A percentile compares a stretch with the other conserved stretches of the same genome.
phyloP scores from a whole-genome alignment of 2,888 invertebrate species.

The Troides helena region DNA sequence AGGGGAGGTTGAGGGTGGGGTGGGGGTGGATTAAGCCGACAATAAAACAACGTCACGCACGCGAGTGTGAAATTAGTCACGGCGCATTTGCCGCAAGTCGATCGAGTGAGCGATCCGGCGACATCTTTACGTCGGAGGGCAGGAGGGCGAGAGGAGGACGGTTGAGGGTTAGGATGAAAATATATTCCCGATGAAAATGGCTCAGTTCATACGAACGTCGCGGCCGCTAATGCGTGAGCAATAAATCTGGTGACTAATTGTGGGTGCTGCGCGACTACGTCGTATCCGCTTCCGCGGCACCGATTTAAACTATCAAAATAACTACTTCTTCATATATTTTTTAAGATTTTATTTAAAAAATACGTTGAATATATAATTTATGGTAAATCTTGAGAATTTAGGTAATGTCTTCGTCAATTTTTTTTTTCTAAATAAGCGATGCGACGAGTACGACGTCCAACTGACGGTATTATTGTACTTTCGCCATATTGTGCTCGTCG shows the following conservation, averaged over 20 bases:
- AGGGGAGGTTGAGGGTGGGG: not conserved
- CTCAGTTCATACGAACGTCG: not conserved
- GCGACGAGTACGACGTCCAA: too few species aligned
- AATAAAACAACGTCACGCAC: conserved; percentile 64
- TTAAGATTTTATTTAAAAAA: not conserved
- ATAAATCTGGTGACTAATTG: conserved; percentile 25
- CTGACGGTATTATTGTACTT: too few species aligned
- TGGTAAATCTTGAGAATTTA: too few species aligned
- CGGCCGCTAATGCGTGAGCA: not conserved
- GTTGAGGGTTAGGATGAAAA: not conserved
- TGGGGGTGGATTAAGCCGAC: conserved; percentile 49
- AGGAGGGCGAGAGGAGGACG: too few species aligned
- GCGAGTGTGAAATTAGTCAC: conserved; percentile 64
- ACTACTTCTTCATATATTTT: too few species aligned
- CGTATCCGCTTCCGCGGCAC: not conserved
- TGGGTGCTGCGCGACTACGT: not conserved
- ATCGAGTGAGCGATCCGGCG: conserved; percentile 43
- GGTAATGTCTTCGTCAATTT: too few species aligned
- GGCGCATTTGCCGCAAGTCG: conserved; percentile 48
- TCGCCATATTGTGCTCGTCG: too few species aligned
- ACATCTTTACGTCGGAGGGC: conserved; percentile 31
- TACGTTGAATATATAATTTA: too few species aligned
- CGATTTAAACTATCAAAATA: too few species aligned
- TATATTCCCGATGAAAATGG: conserved; percentile 32
- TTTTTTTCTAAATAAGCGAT: too few species aligned